Percentiles rank a stretch among this genome's conserved stretches.
Conservation (phyloP, 2,888 invertebrate genomes). For the Pardosa pseudoannulata region DNA sequence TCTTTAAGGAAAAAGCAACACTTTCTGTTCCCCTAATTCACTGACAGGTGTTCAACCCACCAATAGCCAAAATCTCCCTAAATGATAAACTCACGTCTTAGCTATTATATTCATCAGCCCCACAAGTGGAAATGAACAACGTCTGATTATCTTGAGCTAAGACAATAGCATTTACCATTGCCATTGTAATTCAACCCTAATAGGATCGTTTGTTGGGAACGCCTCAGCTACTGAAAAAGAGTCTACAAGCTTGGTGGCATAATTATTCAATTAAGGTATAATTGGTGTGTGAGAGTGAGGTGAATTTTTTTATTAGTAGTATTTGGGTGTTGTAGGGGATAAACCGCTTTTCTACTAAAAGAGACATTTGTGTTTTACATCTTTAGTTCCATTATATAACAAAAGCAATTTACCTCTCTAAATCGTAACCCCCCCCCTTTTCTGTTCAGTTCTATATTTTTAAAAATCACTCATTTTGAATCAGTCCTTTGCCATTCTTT, state of each 20-base stretch:
- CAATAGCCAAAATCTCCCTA: not conserved
- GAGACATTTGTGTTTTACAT: too few species aligned
- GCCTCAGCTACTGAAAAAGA: not conserved
- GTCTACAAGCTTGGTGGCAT: not conserved
- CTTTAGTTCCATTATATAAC: too few species aligned
- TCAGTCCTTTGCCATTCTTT: too few species aligned
- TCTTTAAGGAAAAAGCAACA: not conserved
- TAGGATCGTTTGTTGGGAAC: not conserved
- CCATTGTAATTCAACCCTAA: conserved; percentile 6
- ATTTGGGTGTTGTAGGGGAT: not conserved
- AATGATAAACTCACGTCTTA: conserved; percentile 53
- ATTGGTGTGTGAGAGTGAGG: not conserved
- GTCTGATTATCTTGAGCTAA: not conserved
- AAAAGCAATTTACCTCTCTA: too few species aligned
- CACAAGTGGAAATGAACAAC: conserved; percentile 14
- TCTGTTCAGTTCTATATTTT: too few species aligned
- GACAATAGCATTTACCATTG: not conserved
- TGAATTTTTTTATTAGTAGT: not conserved
- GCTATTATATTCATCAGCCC: conserved; percentile 23
- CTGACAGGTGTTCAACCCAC: not conserved
- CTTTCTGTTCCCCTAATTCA: not conserved
- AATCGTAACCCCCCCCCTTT: too few species aligned
- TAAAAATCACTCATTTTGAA: too few species aligned
- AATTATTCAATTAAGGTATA: conserved; percentile 4
- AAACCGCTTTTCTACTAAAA: too few species aligned